Percentiles rank a stretch among this genome's conserved stretches.
Evolutionary conservation across 2,888 invertebrate species (phyloP).

Genomic region (Penaeus monodon): DNA sequence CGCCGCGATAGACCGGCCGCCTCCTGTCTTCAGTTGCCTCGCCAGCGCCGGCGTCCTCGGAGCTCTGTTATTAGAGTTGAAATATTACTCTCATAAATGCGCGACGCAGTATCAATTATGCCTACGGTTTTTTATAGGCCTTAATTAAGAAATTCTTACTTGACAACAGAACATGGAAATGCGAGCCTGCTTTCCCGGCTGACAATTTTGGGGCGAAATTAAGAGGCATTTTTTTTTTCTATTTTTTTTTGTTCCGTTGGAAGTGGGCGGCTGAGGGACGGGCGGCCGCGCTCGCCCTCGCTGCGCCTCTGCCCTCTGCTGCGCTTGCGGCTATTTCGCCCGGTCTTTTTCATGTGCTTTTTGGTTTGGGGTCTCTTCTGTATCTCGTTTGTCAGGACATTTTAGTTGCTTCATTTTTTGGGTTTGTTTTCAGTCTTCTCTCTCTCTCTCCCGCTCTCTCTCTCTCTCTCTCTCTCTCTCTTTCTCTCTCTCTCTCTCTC

Average conservation of each 20-base stretch:
- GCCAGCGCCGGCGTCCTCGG: no score
- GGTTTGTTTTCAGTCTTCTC: neutral
- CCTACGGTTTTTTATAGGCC: no score
- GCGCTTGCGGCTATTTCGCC: no score
- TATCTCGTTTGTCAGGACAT: neutral
- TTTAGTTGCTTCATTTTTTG: neutral
- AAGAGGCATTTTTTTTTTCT: neutral
- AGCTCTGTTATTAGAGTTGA: no score
- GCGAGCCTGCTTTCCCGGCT: no score
- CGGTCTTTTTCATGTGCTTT: neutral
- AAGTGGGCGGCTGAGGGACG: conserved; percentile 2
- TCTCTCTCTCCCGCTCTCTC: neutral
- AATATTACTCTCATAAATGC: no score
- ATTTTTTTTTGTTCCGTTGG: neutral
- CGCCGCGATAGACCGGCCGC: neutral
- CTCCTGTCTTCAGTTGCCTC: no score
- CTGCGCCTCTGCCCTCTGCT: no score
- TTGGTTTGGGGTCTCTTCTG: neutral
- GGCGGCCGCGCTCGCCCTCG: neutral
- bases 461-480: neutral
- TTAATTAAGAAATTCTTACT: no score
- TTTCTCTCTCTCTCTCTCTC: neutral
- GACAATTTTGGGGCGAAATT: no score
- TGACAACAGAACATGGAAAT: no score
- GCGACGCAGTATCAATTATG: no score